Conservation (phyloP, 1,140 invertebrate genomes). For the Pygmarrhopalites habei region DNA sequence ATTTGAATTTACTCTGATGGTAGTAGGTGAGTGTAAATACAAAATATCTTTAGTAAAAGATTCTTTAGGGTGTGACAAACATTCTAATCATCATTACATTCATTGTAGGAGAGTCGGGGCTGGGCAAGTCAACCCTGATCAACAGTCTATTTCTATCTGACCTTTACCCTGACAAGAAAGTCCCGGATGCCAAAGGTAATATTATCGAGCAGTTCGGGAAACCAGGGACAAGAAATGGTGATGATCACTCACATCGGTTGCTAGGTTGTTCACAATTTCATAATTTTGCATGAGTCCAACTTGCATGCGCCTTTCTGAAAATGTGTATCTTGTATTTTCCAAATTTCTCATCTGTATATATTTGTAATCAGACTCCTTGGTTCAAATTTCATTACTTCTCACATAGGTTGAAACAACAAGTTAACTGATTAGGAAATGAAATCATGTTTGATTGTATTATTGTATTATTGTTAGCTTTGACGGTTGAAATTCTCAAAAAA, state of each 20-base stretch:
- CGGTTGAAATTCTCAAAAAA: neutral
- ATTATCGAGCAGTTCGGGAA: conserved; percentile 22
- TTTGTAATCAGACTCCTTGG: no score
- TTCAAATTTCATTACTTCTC: no score
- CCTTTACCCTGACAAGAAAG: conserved; percentile 78
- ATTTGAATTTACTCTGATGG: conserved; percentile 97
- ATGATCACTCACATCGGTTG: conserved; percentile 22
- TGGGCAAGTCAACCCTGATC: conserved; percentile 96
- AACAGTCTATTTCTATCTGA: conserved; percentile 97
- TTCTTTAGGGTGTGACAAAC: neutral
- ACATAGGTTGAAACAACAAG: no score
- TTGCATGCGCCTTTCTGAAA: neutral
- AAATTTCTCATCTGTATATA: no score
- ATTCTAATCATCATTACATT: conserved; percentile 3
- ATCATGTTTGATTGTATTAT: no score
- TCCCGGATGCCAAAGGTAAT: conserved; percentile 75
- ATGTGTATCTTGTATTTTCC: no score
- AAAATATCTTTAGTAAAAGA: neutral
- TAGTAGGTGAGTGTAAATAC: conserved; percentile 60
- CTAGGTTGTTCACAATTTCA: conserved; percentile 23
- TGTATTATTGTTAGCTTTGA: neutral
- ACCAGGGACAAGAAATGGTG: conserved; percentile 26
- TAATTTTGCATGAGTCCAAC: conserved; percentile 6
- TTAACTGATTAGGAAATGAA: no score
- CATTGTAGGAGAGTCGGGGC: conserved; percentile 74